Base-by-base conservation (phyloP, 2,113 vertebrate genomes). In the Rhinoptilus africanus region DNA sequence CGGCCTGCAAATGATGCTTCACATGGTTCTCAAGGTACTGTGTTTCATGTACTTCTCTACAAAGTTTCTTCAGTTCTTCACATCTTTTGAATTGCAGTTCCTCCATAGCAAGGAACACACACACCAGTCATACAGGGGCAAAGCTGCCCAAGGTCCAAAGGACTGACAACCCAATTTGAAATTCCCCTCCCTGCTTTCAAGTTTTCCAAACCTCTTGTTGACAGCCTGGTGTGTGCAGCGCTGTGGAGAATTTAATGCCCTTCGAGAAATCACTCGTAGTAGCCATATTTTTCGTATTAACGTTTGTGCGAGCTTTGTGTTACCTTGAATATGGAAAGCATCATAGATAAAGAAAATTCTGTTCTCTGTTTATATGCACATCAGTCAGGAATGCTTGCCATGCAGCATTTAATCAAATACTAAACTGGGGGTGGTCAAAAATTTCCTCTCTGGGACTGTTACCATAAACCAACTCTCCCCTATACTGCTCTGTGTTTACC, bases 11-110 rank as follows among this genome's bases (percentile, higher is more conserved):
- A 97, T 98, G 98, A 96, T 99, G 97, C 62, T 99, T 13, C 98
- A 99, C 54, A 72, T 98, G 85, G 97, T 99, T 45, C 76, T 99
- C 78, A 99, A 99, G 99, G 99, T 99, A 96, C 1, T 4, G 22
- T 1, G 3, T 8, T 75, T 15, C 48, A 45, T 26, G 17, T 35
- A 34, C 3, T 9, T 57, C 34, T 64, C 35, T 34, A 14, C 39
- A n/a, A 41, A 30, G 12, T 4, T 27, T 12, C 23, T 32, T 50
- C 54, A 14, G 37, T 35, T 78, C 8, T 6, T 71, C 24, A 26
- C 27, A 16, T 43, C 45, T 57, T 68, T 19, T 12, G 47, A 43
- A 16, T 5, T 37, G 6, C 2, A 43, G 34, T 39, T 88, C 22
- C 57, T 79, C 53, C 27, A 0, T 14, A 53, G 7, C 1, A 1